Conservation (phyloP, 2,888 invertebrate species). For the Erannis defoliaria region DNA sequence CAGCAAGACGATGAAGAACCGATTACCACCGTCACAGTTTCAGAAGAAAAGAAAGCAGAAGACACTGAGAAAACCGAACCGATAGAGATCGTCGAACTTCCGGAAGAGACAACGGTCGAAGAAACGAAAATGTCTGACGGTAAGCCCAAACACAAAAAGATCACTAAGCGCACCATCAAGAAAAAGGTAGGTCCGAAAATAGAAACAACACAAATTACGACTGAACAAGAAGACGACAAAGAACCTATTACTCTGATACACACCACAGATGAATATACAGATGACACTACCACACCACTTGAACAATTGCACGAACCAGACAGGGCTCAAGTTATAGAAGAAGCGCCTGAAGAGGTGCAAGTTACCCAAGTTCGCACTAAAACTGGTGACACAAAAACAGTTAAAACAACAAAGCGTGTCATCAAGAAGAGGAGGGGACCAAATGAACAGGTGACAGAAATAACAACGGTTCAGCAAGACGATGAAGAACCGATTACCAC, state of each 20-base stretch:
- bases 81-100: constrained; percentile 49
- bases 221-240: constrained; percentile 65
- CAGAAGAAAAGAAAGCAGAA: constrained; percentile 52
- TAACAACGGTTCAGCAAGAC: constrained; percentile 32
- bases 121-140: constrained; percentile 51
- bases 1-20: constrained; percentile 44
- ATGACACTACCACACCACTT: not conserved
- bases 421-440: not conserved
- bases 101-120: constrained; percentile 49
- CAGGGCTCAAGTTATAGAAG: not conserved
- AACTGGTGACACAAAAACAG: not conserved
- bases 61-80: constrained; percentile 8
- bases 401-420: not conserved
- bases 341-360: not conserved
- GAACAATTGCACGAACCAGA: not conserved
- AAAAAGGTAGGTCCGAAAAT: constrained; percentile 56
- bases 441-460: not conserved
- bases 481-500: constrained; percentile 51
- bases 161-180: constrained; percentile 55
- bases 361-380: not conserved
- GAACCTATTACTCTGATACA: not conserved
- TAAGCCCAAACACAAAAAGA: constrained; percentile 54
- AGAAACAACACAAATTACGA: constrained; percentile 73
- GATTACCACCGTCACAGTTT: constrained; percentile 39
- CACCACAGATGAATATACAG: not conserved